Evolutionary conservation across 2,888 invertebrate species (phyloP), one percentile per base, ranked within the genome.

Genomic region (Coleophora deauratella): DNA sequence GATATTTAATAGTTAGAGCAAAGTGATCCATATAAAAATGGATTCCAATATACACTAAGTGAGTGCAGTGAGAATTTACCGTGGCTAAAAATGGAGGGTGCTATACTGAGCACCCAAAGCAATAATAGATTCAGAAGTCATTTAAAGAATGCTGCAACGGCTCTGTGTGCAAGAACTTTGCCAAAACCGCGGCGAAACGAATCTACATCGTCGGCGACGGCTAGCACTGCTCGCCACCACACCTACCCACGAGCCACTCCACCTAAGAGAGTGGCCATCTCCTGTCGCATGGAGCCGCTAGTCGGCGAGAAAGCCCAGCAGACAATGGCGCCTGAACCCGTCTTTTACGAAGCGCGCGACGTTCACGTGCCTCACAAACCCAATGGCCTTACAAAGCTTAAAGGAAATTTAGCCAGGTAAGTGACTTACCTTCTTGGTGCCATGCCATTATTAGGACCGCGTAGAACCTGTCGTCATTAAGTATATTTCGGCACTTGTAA

Each of bases 71-170:
- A 10, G 6, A 31, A 9, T 9, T n/a, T 31, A 31, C 4, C 31
- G 31, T 21, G 31, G 37, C 32, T 49, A 38, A 71, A 68, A 53
- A 87, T 87, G 87, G 87, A 87, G 64, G 81, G 87, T 66, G 87
- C 86, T 55, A 73, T 84, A 49, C 59, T 87, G 57, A 81, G 86
- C 68, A 77, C 85, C 59, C 74, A 82, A 43, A 80, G 73, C 54
- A 81, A 74, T 52, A 82, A 68, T 57, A 75, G 80, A 69, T 80
- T 85, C 54, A 64, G 79, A 45, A 70, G 72, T 37, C 84, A 81
- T 56, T 54, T 84, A 54, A 84, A 85, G 63, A 84, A 81, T 75
- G 84, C 82, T 41, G 82, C 84, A 2, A 81, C 75, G 55, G 80
- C 81, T 27, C 55, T 85, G 44, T 85, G 84, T 55, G 79, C 77